These are phyloP conservation scores for Melanostoma scalare DNA, from an alignment of 2,888 invertebrate species.

Conservation along the genomic window DNA sequence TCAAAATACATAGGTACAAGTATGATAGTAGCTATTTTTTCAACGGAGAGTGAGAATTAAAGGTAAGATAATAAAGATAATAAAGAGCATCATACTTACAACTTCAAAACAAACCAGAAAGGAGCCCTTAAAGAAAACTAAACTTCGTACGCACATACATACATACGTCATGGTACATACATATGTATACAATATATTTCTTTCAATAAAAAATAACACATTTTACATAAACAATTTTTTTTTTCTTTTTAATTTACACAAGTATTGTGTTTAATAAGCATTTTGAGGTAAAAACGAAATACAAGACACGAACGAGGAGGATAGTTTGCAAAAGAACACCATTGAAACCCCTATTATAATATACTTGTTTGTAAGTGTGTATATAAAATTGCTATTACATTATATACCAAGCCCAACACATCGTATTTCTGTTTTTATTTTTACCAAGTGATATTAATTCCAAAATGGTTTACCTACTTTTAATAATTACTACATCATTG, in stretches of 20 bases:
- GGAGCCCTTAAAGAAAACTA: not conserved
- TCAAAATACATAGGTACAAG: no score
- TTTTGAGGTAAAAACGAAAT: conserved; percentile 65
- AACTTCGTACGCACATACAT: not conserved
- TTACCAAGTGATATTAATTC: conserved; percentile 32
- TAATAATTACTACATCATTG: conserved; percentile 8
- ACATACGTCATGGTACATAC: conserved; percentile 49
- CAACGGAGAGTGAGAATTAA: no score
- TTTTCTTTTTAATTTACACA: conserved; percentile 33
- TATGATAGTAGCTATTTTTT: no score
- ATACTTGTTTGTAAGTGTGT: conserved; percentile 30
- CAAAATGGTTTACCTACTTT: conserved; percentile 43
- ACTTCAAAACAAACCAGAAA: not conserved
- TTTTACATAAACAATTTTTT: conserved; percentile 64
- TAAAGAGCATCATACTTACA: no score
- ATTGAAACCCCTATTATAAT: conserved; percentile 57
- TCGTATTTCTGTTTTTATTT: conserved; percentile 10
- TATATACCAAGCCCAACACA: conserved; percentile 2
- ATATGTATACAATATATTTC: conserved; percentile 64
- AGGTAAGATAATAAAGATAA: no score
- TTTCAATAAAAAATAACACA: conserved; percentile 72
- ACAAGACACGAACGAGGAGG: conserved; percentile 63
- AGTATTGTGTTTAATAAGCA: conserved; percentile 47
- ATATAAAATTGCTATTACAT: conserved; percentile 1
- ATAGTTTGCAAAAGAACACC: conserved; percentile 63